A percentile compares a stretch with the other conserved stretches of the same genome.
These are phyloP conservation scores for Laspeyria flexula DNA, from an alignment of 2,888 invertebrate genomes.

Conservation along the genomic window DNA sequence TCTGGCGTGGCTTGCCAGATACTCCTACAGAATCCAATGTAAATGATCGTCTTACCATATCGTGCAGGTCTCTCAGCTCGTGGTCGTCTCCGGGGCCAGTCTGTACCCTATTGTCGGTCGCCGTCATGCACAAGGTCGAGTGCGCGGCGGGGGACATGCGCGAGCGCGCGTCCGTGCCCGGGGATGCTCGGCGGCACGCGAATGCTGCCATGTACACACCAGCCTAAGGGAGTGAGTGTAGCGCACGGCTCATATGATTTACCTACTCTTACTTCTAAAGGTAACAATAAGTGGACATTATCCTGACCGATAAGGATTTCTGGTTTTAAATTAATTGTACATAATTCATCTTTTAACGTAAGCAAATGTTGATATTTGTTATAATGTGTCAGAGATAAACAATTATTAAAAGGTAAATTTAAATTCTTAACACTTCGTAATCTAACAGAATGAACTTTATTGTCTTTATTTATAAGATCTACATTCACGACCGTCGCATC, in stretches of 20 bases:
- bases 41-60: slow-evolving; percentile 1
- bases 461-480: too few species aligned
- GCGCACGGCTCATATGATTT: slow-evolving; percentile 29
- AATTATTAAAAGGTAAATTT: too few species aligned
- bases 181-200: too few species aligned
- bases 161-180: too few species aligned
- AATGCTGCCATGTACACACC: slow-evolving; percentile 38
- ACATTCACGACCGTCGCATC: background rate
- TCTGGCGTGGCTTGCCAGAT: slow-evolving; percentile 6
- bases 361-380: background rate
- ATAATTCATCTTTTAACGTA: background rate
- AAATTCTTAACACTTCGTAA: too few species aligned
- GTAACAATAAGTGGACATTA: slow-evolving; percentile 41
- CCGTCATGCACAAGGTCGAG: too few species aligned
- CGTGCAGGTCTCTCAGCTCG: slow-evolving; percentile 8
- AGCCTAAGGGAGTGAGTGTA: slow-evolving; percentile 34
- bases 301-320: slow-evolving; percentile 47
- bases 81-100: too few species aligned
- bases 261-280: slow-evolving; percentile 25
- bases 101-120: too few species aligned
- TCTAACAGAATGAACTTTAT: background rate
- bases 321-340: slow-evolving; percentile 15
- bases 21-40: slow-evolving; percentile 3
- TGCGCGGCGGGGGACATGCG: too few species aligned
- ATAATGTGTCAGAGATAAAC: too few species aligned